Base-by-base conservation (phyloP, 2,113 vertebrate genomes). In the Phrynocephalus versicolor region DNA sequence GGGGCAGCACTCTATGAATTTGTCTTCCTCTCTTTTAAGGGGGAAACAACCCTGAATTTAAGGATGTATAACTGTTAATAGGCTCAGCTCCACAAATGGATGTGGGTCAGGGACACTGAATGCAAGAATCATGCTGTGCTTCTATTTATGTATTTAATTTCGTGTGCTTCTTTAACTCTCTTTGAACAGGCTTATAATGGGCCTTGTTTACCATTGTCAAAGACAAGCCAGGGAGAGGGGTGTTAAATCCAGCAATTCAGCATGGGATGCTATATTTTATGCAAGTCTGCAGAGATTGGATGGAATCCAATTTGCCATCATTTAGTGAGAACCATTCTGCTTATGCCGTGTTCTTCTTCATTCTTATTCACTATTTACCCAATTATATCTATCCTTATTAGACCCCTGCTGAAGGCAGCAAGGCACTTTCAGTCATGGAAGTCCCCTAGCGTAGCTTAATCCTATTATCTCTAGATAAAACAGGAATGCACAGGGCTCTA, bases 331-430 rank as follows among this genome's bases (percentile, higher is more conserved):
- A 93, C 91, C 89, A 88, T 91, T 95, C 83, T 93, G 93, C 92
- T 96, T 94, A 91, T 89, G 88, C 70, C 87, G 90, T 91, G 88
- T 89, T 93, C 62, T 93, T 94, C 94, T 94, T 89, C 67, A 94
- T 93, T 96, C 94, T 95, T 94, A 94, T 93, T 96, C 71, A 81
- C 93, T 92, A 95, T 96, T 96, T 96, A 95, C 96, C 85, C 96
- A 96, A 96, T 96, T 96, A 96, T 96, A 96, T 96, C 92, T 95
- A 91, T 92, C 94, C 95, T 96, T 96, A 97, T 96, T 97, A 97
- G 96, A 96, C 95, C 94, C 95, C 96, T 96, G 95, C 96, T 96
- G 96, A 96, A 97, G 95, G 83, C 91, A 93, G 92, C 90, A 94
- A 94, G 85, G 92, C 93, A 95, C 91, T 92, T 94, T 92, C 88